Percentiles rank a stretch among this genome's conserved stretches.
Conservation (phyloP, 2,797 vertebrate species). For the Phataginus tetradactyla region DNA sequence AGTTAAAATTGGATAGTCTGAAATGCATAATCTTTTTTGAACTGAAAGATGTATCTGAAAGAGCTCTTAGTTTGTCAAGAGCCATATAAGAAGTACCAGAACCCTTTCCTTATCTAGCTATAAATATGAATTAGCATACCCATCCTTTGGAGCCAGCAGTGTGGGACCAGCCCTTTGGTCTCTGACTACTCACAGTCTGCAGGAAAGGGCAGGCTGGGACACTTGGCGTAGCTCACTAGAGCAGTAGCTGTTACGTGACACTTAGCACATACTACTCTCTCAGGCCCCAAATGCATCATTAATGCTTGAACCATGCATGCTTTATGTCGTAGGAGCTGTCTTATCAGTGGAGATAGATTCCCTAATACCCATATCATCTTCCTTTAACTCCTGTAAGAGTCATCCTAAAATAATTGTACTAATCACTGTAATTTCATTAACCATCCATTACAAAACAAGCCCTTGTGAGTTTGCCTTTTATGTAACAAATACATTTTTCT, state of each 20-base stretch:
- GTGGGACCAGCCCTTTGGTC: background rate
- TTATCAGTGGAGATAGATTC: conserved; percentile 62
- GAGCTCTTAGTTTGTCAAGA: background rate
- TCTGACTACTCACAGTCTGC: background rate
- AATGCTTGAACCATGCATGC: conserved; percentile 2
- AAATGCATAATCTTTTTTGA: conserved; percentile 39
- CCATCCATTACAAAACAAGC: conserved; percentile 65
- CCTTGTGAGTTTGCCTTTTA: conserved; percentile 63
- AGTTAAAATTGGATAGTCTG: conserved; percentile 19
- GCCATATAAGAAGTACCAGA: background rate
- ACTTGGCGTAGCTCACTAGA: background rate
- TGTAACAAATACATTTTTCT: conserved; percentile 65
- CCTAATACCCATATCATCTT: conserved; percentile 59
- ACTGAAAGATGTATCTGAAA: background rate
- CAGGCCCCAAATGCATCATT: conserved; percentile 8
- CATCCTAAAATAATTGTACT: conserved; percentile 54
- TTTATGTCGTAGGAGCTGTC: conserved; percentile 56
- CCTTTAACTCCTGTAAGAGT: conserved; percentile 56
- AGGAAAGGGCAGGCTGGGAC: conserved; percentile 16
- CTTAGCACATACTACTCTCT: conserved; percentile 36
- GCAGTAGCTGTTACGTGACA: conserved; percentile 68
- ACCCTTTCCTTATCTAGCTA: background rate
- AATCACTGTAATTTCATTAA: conserved; percentile 69
- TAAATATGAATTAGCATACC: background rate
- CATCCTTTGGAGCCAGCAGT: background rate